These are phyloP conservation scores for Exephanes ischioxanthus DNA, from an alignment of 2,888 invertebrate species.

Conservation along the genomic window DNA sequence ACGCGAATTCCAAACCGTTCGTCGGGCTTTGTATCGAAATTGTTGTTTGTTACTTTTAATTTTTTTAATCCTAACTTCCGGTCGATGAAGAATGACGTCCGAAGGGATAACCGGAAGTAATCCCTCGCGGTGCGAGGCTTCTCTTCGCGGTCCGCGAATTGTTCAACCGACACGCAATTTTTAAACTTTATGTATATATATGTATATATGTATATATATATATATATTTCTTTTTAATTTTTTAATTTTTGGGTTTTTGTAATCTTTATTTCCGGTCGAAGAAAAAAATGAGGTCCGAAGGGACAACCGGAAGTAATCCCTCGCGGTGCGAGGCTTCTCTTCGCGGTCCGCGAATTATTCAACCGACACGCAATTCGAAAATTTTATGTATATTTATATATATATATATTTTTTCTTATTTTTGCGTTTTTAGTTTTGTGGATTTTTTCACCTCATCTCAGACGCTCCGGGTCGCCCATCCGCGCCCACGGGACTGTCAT, in stretches of 20 bases:
- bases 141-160: background rate
- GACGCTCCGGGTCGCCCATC: slow-evolving; percentile 50
- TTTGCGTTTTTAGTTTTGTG: background rate
- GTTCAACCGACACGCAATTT: slow-evolving; percentile 4
- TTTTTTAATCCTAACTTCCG: background rate
- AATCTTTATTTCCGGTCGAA: background rate
- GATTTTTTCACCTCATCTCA: slow-evolving; percentile 41
- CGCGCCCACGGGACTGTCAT: slow-evolving; percentile 44
- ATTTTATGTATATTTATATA: background rate
- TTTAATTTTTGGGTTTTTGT: background rate
- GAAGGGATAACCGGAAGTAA: slow-evolving; percentile 19
- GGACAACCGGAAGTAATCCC: slow-evolving; percentile 18
- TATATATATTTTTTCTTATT: background rate
- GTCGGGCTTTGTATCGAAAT: background rate
- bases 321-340: background rate
- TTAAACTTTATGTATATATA: background rate
- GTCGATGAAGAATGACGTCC: background rate
- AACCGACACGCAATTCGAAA: background rate
- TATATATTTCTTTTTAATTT: background rate
- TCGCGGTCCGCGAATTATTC: background rate
- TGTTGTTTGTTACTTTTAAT: background rate
- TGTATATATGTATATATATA: background rate
- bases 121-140: background rate
- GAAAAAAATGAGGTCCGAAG: background rate
- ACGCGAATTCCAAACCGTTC: background rate